Evolutionary conservation across 2,113 vertebrate species (phyloP).

Genomic region (Raphicerus campestris): DNA sequence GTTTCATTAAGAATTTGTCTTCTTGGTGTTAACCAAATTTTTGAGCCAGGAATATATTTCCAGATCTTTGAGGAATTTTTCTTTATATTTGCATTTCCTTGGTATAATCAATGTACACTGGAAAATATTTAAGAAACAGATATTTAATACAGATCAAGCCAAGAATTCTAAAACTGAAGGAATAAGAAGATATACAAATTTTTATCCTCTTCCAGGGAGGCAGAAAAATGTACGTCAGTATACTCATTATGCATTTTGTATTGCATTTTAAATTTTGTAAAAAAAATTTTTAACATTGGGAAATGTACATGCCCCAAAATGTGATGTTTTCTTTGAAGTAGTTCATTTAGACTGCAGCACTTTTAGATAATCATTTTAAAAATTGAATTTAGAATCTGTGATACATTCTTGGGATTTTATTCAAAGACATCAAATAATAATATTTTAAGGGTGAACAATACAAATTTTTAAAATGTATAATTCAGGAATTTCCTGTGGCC

Average conservation of each 20-base stretch:
- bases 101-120: not conserved
- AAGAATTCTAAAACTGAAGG: not conserved
- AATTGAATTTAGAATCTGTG: not conserved
- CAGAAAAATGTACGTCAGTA: not conserved
- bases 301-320: not conserved
- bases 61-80: not conserved
- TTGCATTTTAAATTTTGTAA: not conserved
- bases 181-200: not conserved
- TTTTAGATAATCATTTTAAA: not conserved
- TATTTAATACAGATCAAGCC: not conserved
- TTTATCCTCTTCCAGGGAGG: not conserved
- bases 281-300: not conserved
- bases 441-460: not conserved
- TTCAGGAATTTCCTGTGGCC: not conserved
- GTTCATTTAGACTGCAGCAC: not conserved
- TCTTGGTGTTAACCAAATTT: not conserved
- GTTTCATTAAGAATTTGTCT: not conserved
- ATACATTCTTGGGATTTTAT: not conserved
- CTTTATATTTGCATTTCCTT: not conserved
- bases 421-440: not conserved
- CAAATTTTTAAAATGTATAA: not conserved
- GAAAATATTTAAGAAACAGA: slow-evolving; percentile 6
- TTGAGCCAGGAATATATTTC: not conserved
- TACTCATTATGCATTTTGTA: not conserved
- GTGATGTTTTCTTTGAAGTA: not conserved